A percentile compares a stretch with the other conserved stretches of the same genome.
These are phyloP conservation scores for Scalopus aquaticus DNA, from an alignment of 2,113 vertebrate genomes.

Conservation along the genomic window DNA sequence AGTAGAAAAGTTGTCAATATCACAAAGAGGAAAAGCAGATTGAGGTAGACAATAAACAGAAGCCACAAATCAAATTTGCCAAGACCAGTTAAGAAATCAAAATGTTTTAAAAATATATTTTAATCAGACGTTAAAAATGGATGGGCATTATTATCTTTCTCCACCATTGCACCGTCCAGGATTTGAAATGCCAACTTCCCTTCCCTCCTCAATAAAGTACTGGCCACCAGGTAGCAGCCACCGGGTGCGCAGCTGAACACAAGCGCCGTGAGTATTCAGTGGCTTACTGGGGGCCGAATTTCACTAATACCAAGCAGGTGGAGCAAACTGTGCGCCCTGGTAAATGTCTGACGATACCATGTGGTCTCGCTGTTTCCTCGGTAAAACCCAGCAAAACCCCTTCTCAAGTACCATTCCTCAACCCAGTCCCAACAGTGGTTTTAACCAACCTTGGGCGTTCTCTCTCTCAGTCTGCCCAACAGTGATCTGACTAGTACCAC, in stretches of 20 bases:
- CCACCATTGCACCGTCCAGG: neutral
- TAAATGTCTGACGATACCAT: neutral
- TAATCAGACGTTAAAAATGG: neutral
- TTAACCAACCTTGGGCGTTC: neutral
- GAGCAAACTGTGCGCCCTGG: neutral
- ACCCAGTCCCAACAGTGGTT: neutral
- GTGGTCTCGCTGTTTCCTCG: neutral
- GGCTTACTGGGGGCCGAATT: neutral
- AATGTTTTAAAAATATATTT: neutral
- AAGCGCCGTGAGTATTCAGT: neutral
- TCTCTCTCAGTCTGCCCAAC: neutral
- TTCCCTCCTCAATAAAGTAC: neutral
- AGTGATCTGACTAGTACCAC: neutral
- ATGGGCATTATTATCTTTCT: neutral
- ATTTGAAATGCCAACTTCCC: neutral
- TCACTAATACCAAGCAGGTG: neutral
- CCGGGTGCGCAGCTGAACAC: neutral
- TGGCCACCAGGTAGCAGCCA: neutral
- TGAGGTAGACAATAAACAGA: slow-evolving; percentile 48
- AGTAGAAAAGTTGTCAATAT: slow-evolving; percentile 41
- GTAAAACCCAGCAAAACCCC: neutral
- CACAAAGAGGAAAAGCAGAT: slow-evolving; percentile 57
- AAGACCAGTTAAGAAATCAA: slow-evolving; percentile 46
- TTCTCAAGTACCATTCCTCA: neutral
- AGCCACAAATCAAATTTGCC: slow-evolving; percentile 62